A percentile compares a stretch with the other conserved stretches of the same genome.
Evolutionary conservation across 2,113 vertebrate species (phyloP).

Genomic region (Oenanthe melanoleuca): DNA sequence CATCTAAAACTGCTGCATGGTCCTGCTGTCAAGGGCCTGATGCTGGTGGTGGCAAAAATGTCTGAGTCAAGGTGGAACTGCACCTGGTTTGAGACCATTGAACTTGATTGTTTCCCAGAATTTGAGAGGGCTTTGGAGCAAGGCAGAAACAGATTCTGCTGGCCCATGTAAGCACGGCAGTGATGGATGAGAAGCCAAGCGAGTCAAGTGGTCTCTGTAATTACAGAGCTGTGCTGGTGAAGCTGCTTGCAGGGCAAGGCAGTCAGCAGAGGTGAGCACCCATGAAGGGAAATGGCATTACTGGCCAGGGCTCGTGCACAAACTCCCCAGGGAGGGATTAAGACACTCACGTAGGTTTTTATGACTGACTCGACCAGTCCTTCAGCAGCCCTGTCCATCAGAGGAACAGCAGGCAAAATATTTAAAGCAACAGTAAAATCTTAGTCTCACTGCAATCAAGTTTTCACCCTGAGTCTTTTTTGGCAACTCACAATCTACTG

Average conservation of each 20-base stretch:
- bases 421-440: constrained; percentile 43
- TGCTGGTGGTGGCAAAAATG: fast-evolving
- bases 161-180: neutral
- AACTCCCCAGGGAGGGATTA: constrained; percentile 12
- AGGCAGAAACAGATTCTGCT: neutral
- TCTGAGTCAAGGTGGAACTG: neutral
- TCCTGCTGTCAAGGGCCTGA: neutral
- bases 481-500: neutral
- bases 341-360: constrained; percentile 50
- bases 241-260: constrained; percentile 20
- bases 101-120: neutral
- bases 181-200: constrained; percentile 31
- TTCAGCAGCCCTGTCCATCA: constrained; percentile 53
- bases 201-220: neutral
- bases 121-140: neutral
- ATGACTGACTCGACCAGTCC: constrained; percentile 50
- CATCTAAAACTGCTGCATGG: fast-evolving
- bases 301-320: constrained; percentile 12
- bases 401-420: constrained; percentile 52
- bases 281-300: neutral
- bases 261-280: constrained; percentile 2
- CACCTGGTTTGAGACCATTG: neutral
- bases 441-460: neutral
- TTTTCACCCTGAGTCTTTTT: neutral
- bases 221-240: neutral